Base-by-base conservation (phyloP, 2,888 invertebrate species). In the Drosophila anomelani region DNA sequence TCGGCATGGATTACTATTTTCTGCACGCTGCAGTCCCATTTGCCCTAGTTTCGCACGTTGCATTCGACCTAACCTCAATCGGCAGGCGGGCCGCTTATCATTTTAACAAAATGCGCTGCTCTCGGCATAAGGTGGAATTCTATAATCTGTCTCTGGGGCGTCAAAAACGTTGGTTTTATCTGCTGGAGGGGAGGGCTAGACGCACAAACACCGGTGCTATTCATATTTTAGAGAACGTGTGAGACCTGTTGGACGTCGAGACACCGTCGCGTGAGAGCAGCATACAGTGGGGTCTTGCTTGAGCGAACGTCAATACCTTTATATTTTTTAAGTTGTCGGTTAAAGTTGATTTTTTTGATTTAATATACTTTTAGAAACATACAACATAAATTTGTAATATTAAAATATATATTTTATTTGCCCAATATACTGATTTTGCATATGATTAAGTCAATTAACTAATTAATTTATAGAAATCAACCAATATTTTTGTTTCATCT, bases 1-100 rank as follows among this genome's bases (percentile, higher is more conserved):
- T 44, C 12, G 46, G 23, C 47, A 39, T 39, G 70, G 64, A 53
- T 66, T 57, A 34, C 57, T 43, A 69, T 73, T 69, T 71, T 76
- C 46, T 63, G 55, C 44, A 44, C 60, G 71, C 32, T 62, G 73
- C 62, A 61, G 41, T 56, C 54, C 53, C 55, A 66, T 53, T 62
- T 83, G 82, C 61, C 70, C 80, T 44, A 85, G 55, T 73, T 71
- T 57, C 29, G 29, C 70, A 70, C 73, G 73, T 75, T 58, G 66
- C 56, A 59, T 66, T 55, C 55, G 39, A 63, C 70, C 53, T 87
- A 87, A 85, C 88, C 88, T 86, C 71, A 86, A 68, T 63, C 17
- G n/a, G n/a, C 17, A 23, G 12, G 26, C 53, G 38, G 20, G 36
- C 7, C 53, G 53, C 53, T 46, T 54, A 46, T 43, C 32, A n/a